Evolutionary conservation across 2,888 invertebrate genomes (phyloP), one percentile per base, ranked within the genome.

Genomic region (Andrena bucephala): DNA sequence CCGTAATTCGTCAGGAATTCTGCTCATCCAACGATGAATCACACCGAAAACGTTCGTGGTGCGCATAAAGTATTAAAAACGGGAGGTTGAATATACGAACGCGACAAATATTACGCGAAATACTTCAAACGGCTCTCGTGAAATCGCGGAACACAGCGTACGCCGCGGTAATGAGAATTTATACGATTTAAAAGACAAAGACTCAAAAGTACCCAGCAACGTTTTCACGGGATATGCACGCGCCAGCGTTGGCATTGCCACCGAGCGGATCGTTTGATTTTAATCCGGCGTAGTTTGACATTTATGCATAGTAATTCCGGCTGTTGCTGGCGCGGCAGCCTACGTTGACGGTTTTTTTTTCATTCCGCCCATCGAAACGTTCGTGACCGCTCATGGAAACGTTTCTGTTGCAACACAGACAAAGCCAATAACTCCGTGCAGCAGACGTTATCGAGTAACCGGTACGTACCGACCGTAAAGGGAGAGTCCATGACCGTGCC

Each of bases 161-260:
- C 57, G 66, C 29, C 72, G 80, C 54, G 80, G 27, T 79, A 80
- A 80, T 80, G 80, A 80, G 80, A 79, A 80, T 79, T 72, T 79
- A 79, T 80, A 48, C 66, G 80, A 62, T 72, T 79, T 54, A 54
- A 62, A 29, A 52, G 80, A 60, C 60, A 52, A 57, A 36, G 52
- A 42, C 54, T 60, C 65, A 70, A 77, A 24, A 57, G 65, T 48
- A 48, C 31, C n/a, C n/a, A 7, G 24, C 33, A 67, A 20, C 20
- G 24, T 50, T 72, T 63, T 31, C 60, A 57, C 66, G 29, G 7
- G 33, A 20, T 57, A 57, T 31, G 57, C 29, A 2, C 31, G n/a
- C 16, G 16, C 42, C 0, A 20, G 54, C 29, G 33, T 36, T 42
- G 42, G 16, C 42, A 16, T 4, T 42, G 42, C 16, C 42, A 42